Evolutionary conservation across 64 coral and sea anemone genomes (phyloP), one percentile per base, ranked within the genome.

Genomic region (Stichodactyla helianthus): DNA sequence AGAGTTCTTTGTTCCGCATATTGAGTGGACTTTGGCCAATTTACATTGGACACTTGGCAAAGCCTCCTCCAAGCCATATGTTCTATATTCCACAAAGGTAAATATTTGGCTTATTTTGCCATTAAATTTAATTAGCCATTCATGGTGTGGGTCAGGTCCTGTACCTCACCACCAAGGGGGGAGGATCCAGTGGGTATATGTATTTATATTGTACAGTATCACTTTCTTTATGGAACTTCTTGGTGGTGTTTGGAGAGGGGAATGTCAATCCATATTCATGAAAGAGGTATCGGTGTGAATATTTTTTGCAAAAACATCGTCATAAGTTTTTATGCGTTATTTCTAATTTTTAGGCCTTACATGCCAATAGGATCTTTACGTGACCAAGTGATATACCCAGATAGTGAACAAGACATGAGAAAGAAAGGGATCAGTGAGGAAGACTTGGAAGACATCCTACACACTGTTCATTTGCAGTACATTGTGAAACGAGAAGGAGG

Each of bases 21-120:
- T 86, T 99, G 50, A 92, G 97, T 91, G 97, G 97, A 51, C 83
- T 99, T 26, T 99, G 97, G 97, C 93, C 88, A 15, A 90, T 99
- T 60, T 93, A 99, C 28, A 86, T 92, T 86, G 97, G 97, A 10
- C 86, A 85, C 55, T 26, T 99, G 68, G 91, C 90, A 31, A 99
- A 94, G 84, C 97, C 97, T 50, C 97, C 93, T 59, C 97, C 97
- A 53, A 95, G 80, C 10, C 88, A 86, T 82, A 92, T 99, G 88
- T 99, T 99, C 71, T 99, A 99, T 82, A 99, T 99, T 70, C 97
- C 93, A 44, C 93, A 99, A 82, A 99, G 97, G 97, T 99, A 55
- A 83, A 6, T 71, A 27, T 58, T 58, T 11, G 8, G 8, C 1
- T 58, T 58, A 58, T 58, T 58, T 11, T 58, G 0, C 8, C 55